A percentile compares a stretch with the other conserved stretches of the same genome.
Conservation (phyloP, 2,113 vertebrate genomes). For the Megatriorchis doriae region DNA sequence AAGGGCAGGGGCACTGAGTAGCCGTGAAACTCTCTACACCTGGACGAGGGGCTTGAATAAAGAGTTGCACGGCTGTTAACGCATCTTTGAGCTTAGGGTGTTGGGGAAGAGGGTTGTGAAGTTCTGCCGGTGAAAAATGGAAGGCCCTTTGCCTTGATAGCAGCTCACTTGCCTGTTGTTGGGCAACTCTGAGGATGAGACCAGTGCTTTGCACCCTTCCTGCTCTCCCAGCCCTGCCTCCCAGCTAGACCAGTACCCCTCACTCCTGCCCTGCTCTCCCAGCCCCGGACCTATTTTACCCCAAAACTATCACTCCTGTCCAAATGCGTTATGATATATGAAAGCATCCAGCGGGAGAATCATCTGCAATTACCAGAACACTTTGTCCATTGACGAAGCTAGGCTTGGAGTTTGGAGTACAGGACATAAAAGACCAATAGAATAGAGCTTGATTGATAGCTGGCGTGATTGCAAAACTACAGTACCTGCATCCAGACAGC, state of each 20-base stretch:
- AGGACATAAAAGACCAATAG: slow-evolving; percentile 50
- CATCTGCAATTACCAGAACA: slow-evolving; percentile 28
- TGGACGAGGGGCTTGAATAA: background rate
- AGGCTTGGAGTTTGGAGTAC: slow-evolving; percentile 1
- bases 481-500: slow-evolving; percentile 55
- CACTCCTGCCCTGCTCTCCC: background rate
- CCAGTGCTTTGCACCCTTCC: background rate
- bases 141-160: background rate
- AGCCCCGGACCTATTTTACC: background rate
- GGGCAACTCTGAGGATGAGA: background rate
- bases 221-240: background rate
- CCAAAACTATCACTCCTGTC: background rate
- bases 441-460: slow-evolving; percentile 64
- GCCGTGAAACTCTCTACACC: background rate
- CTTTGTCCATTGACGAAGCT: slow-evolving; percentile 6
- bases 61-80: background rate
- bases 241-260: background rate
- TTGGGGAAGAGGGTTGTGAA: background rate
- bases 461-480: slow-evolving; percentile 60
- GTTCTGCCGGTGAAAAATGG: background rate
- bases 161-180: background rate
- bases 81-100: background rate
- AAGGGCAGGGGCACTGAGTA: background rate
- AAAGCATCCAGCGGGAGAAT: background rate
- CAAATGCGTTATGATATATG: background rate